Percentiles rank a stretch among this genome's conserved stretches.
Conservation (phyloP, 2,888 invertebrate species). For the Rhingia campestris region DNA sequence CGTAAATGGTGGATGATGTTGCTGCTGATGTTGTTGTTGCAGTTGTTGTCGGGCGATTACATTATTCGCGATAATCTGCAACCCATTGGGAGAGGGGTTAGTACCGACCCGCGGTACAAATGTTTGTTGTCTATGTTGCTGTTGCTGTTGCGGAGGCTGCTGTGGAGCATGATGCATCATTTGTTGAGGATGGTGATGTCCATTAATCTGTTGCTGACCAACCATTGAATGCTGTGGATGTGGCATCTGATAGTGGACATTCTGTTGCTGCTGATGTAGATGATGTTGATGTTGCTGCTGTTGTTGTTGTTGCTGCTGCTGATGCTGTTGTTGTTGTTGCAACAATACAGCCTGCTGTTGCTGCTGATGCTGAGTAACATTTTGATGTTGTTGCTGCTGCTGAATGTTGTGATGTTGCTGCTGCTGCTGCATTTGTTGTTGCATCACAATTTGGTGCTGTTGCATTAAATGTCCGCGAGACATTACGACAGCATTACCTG, state of each 20-base stretch:
- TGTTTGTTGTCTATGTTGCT: conserved; percentile 73
- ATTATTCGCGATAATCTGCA: conserved; percentile 72
- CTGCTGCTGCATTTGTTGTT: conserved; percentile 60
- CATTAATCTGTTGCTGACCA: conserved; percentile 59
- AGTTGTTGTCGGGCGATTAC: conserved; percentile 76
- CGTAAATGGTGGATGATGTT: conserved; percentile 64
- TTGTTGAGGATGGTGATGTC: conserved; percentile 55
- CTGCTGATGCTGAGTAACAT: conserved; percentile 67
- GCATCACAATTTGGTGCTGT: conserved; percentile 74
- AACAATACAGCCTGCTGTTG: conserved; percentile 69
- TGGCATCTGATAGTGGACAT: conserved; percentile 59
- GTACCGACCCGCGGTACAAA: conserved; percentile 79
- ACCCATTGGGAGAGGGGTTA: conserved; percentile 76
- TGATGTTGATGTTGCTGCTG: neutral
- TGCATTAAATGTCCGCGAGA: conserved; percentile 74
- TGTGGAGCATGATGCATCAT: conserved; percentile 52
- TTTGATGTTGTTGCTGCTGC: conserved; percentile 76
- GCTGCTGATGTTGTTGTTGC: conserved; percentile 67
- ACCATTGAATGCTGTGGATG: conserved; percentile 63
- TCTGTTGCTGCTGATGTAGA: conserved; percentile 61
- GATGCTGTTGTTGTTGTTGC: conserved; percentile 62
- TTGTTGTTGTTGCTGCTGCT: conserved; percentile 73
- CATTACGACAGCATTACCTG: conserved; percentile 75
- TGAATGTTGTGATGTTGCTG: conserved; percentile 43
- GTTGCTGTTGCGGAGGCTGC: conserved; percentile 50